Evolutionary conservation across 2,888 invertebrate species (phyloP).

Genomic region (Globia sparganii): DNA sequence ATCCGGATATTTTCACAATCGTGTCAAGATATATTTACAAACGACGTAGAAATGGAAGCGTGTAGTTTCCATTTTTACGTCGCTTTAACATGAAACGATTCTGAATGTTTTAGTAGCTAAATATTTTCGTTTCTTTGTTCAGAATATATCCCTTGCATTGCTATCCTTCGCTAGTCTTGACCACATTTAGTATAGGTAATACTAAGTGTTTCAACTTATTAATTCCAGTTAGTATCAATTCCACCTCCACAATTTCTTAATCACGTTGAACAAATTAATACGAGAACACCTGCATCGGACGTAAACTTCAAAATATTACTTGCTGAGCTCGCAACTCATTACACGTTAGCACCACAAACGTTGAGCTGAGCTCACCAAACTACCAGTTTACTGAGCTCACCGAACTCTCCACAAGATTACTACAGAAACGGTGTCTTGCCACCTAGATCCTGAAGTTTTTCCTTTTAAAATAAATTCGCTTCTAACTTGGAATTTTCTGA

Average conservation of each 20-base stretch:
- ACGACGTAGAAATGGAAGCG: not conserved
- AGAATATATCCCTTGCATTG: not conserved
- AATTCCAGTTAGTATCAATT: constrained; percentile 8
- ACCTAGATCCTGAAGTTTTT: constrained; percentile 58
- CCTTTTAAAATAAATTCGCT: constrained; percentile 69
- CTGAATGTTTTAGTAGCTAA: not conserved
- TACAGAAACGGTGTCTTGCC: constrained; percentile 55
- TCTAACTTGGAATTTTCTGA: constrained; percentile 52
- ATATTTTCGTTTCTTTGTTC: not conserved
- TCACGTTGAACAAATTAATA: constrained; percentile 13
- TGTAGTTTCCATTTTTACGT: not conserved
- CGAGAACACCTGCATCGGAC: constrained; percentile 34
- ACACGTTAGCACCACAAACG: constrained; percentile 52
- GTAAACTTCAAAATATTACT: constrained; percentile 68
- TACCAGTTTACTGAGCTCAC: constrained; percentile 31
- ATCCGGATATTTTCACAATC: not conserved
- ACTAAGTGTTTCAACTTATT: not conserved
- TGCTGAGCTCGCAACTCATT: constrained; percentile 71
- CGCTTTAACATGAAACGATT: not conserved
- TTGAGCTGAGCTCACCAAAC: constrained; percentile 57
- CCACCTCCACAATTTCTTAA: not conserved
- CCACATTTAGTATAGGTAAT: not conserved
- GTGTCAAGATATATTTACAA: not conserved
- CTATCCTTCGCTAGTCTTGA: not conserved
- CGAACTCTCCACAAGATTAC: constrained; percentile 61